Percentiles rank a stretch among this genome's conserved stretches.
phyloP scores from a whole-genome alignment of 2,888 invertebrate genomes.

The Acronicta psi region DNA sequence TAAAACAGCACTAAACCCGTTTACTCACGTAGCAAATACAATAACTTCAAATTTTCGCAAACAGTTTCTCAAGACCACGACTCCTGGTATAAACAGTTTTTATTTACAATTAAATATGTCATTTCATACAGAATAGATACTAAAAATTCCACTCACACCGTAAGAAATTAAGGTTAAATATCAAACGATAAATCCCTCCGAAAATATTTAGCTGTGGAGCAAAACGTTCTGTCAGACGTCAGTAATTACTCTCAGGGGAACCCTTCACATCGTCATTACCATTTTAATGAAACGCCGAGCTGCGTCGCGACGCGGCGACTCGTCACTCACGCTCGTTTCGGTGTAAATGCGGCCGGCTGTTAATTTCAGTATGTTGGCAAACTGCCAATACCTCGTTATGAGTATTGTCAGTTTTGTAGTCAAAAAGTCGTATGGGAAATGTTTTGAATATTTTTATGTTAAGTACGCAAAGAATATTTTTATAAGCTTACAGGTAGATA shows the following conservation, averaged over 20 bases:
- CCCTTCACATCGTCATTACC: slow-evolving; percentile 37
- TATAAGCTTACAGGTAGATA: too few species aligned
- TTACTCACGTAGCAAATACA: too few species aligned
- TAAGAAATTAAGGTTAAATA: slow-evolving; percentile 28
- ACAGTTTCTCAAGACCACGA: slow-evolving; percentile 23
- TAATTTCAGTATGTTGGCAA: slow-evolving; percentile 45
- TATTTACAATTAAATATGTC: background rate
- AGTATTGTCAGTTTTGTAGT: slow-evolving; percentile 37
- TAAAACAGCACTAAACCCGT: too few species aligned
- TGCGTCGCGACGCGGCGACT: slow-evolving; percentile 16
- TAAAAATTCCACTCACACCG: slow-evolving; percentile 1
- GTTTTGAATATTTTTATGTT: background rate
- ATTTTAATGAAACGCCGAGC: slow-evolving; percentile 48
- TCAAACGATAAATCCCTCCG: slow-evolving; percentile 34
- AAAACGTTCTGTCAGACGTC: slow-evolving; percentile 20
- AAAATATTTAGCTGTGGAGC: slow-evolving; percentile 23
- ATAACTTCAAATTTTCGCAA: too few species aligned
- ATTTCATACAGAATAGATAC: too few species aligned
- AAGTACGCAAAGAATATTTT: background rate
- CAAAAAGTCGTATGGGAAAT: slow-evolving; percentile 22
- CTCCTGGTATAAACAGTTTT: background rate
- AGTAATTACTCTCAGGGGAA: slow-evolving; percentile 35
- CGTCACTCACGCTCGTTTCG: slow-evolving; percentile 24
- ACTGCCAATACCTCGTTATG: slow-evolving; percentile 48
- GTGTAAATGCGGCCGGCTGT: slow-evolving; percentile 37